Conservation (phyloP, 2,113 vertebrate genomes). For the Pseudopipra pipra region DNA sequence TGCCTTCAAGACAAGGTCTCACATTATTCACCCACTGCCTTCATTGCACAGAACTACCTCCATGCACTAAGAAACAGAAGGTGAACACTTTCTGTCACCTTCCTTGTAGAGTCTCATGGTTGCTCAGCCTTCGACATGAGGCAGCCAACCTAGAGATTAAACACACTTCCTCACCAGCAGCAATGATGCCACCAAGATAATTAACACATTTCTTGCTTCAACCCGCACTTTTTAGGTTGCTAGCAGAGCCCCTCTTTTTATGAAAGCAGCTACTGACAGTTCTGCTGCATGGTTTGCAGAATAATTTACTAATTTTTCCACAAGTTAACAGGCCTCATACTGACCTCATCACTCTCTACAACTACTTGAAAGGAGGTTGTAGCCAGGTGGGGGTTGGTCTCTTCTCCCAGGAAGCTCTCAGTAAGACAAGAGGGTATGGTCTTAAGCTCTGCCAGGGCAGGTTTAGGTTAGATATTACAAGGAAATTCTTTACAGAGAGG, state of each 20-base stretch:
- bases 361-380: no score
- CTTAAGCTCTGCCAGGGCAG: no score
- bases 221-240: neutral
- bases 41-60: neutral
- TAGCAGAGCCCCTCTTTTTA: neutral
- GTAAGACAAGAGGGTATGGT: no score
- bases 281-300: neutral
- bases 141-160: neutral
- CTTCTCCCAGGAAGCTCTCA: no score
- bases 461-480: no score
- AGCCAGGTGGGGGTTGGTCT: no score
- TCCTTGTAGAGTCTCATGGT: neutral
- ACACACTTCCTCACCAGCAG: neutral
- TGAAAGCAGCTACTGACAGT: neutral
- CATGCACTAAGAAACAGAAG: neutral
- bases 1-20: neutral
- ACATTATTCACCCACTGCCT: neutral
- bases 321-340: neutral
- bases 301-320: neutral
- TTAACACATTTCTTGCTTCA: neutral
- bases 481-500: no score
- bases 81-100: neutral
- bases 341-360: neutral
- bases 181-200: neutral
- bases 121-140: rapidly evolving